Evolutionary conservation across 2,888 invertebrate species (phyloP), one percentile per base, ranked within the genome.

Genomic region (Noctua comes): DNA sequence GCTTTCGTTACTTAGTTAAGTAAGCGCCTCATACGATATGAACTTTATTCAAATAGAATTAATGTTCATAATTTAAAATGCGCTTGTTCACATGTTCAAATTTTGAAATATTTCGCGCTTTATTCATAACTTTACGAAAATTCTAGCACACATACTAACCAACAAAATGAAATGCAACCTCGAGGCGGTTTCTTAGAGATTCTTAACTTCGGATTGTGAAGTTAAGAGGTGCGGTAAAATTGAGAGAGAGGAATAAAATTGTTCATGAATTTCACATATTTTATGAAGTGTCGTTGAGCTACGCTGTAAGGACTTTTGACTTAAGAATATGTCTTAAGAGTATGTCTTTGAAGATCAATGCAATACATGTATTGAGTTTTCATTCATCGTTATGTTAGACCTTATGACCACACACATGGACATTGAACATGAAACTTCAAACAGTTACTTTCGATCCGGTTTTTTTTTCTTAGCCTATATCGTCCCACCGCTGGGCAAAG

Each of bases 31-130:
- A 18, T 18, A 62, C 27, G 1, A 18, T 62, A 62, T 31, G 10
- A 62, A 62, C 62, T 62, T n/a, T 66, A 16, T 40, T n/a, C n/a
- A 13, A n/a, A 43, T n/a, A 8, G 16, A 40, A 40, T 8, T 43
- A 1, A 66, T n/a, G 13, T 43, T 43, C 16, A 16, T 16, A 65
- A 40, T 21, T 10, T 3, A 21, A 7, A 7, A 18, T 1, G 65
- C 16, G 16, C 65, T 43, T 66, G 40, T 16, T 43, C 65, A 40
- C 65, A 40, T 40, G 27, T 59, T 36, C 36, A 24, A 36, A 48
- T 82, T 68, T 31, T 46, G 43, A 13, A 70, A 73, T 84, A 79
- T 62, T 73, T 57, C 27, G 40, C 31, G 11, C 54, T 31, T 18
- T 43, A 59, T 73, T 66, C 48, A 40, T 59, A 59, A 54, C 51